Evolutionary conservation across 2,797 vertebrate species (phyloP), one percentile per base, ranked within the genome.

Genomic region (Babyrousa celebensis): DNA sequence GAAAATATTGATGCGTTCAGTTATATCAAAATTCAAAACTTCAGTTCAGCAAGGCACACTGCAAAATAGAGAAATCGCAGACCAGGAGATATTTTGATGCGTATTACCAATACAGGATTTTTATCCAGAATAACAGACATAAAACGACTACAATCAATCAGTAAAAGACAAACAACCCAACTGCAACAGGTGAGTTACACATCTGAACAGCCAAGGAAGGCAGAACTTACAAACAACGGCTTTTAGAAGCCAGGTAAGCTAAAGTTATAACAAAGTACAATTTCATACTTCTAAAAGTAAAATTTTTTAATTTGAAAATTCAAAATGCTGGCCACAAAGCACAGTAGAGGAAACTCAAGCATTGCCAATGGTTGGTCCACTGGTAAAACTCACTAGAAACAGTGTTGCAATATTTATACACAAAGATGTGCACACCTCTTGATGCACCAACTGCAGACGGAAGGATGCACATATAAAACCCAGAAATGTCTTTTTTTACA

Each of bases 401-500:
- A 56, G 60, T 12, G n/a, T 52, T 5, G 21, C 20, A 58, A 20
- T 27, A 89, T 29, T 12, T 54, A 67, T 36, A 60, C 40, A 65
- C 14, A 77, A n/a, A 56, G 16, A 85, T 23, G 6, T 63, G 14
- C 5, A 56, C 1, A 29, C 3, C 20, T 74, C 29, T 70, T 75
- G 74, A 77, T 29, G 23, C 21, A 48, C 25, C 21, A 77, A 32
- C 20, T 77, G 11, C 36, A 21, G 88, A 54, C 2, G 5, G n/a
- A 58, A 70, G 2, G 65, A 23, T 43, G 20, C 21, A 11, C 8
- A 65, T 54, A 56, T 21, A 63, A 71, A 93, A 60, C 9, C 15
- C 16, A 68, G 70, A 93, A 79, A 70, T 58, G 29, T 27, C 67
- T 95, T 48, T 48, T 48, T 48, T 93, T 87, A 77, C 5, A 29